Evolutionary conservation across 1,140 invertebrate genomes (phyloP), one percentile per base, ranked within the genome.

Genomic region (Diorhabda carinulata): DNA sequence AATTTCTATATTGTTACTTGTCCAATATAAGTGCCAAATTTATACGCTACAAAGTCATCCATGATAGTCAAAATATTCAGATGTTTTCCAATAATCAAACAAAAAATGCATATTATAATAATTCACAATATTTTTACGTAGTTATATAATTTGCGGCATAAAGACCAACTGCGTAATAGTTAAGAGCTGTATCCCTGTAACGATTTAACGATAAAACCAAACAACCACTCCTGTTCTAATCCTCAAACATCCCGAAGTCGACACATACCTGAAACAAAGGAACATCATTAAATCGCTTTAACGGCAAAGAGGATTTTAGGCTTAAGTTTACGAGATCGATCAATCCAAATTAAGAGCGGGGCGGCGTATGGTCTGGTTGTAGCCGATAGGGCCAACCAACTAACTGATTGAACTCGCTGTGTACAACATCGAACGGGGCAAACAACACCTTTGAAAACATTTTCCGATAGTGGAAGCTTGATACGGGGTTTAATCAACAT

Each of bases 321-420:
- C 47, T 52, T 52, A 52, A 52, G 47, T 52, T 8, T 52, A 52
- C 47, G 47, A 52, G 47, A 52, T 52, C 47, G n/a, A 52, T 52
- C 47, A 52, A 52, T 52, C 47, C 47, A 52, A 52, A 52, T 52
- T 52, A 52, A n/a, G 25, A 25, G 25, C 25, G 25, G 25, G 25
- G 25, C 25, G 25, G 25, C 25, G 25, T 25, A 25, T 25, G n/a
- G 47, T 8, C 47, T 52, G 47, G 47, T n/a, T n/a, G 6, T n/a
- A 3, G 4, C 47, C 47, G 47, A 52, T 52, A 52, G n/a, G n/a
- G 47, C 47, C 47, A 52, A n/a, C 47, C 47, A 52, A n/a, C 47
- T 8, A n/a, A 2, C 47, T 52, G 47, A 52, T 52, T 52, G n/a
- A n/a, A 52, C 6, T n/a, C 47, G 47, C 6, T 52, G 47, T 52